A percentile compares a stretch with the other conserved stretches of the same genome.
These are phyloP conservation scores for Chrysochloris asiatica DNA, from an alignment of 2,113 vertebrate species.

Conservation along the genomic window DNA sequence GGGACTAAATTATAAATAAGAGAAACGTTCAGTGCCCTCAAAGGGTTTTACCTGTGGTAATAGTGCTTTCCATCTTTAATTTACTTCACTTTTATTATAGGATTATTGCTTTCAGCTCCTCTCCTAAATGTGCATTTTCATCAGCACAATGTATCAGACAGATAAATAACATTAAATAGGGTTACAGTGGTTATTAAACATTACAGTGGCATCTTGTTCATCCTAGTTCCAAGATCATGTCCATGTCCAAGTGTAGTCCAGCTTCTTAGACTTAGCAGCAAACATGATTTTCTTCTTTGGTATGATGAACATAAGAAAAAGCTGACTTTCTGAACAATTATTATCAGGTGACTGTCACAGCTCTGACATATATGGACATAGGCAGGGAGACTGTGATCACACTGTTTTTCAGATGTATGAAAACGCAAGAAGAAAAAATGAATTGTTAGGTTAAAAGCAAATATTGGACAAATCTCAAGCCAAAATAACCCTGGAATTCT, in stretches of 20 bases:
- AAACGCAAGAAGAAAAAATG: not conserved
- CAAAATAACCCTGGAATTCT: not conserved
- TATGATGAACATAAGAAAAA: not conserved
- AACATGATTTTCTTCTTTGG: not conserved
- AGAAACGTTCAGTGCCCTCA: conserved; percentile 39
- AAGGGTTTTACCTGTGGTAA: conserved; percentile 74
- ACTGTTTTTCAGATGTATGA: not conserved
- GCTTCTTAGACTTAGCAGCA: not conserved
- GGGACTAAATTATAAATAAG: conserved; percentile 78
- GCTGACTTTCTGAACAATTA: not conserved
- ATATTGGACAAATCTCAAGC: not conserved
- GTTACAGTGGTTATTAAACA: conserved; percentile 63
- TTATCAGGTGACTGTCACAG: not conserved
- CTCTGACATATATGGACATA: not conserved
- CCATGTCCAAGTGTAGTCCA: not conserved
- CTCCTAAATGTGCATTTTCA: conserved; percentile 61
- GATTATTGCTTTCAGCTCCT: conserved; percentile 68
- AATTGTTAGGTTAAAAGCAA: not conserved
- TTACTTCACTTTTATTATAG: conserved; percentile 71
- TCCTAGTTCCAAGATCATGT: conserved; percentile 1
- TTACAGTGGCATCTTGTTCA: not conserved
- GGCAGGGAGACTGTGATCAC: not conserved
- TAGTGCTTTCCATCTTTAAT: conserved; percentile 72
- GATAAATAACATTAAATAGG: conserved; percentile 72
- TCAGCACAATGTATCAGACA: conserved; percentile 61